Evolutionary conservation across 2,113 vertebrate genomes (phyloP).

Genomic region (Passer montanus): DNA sequence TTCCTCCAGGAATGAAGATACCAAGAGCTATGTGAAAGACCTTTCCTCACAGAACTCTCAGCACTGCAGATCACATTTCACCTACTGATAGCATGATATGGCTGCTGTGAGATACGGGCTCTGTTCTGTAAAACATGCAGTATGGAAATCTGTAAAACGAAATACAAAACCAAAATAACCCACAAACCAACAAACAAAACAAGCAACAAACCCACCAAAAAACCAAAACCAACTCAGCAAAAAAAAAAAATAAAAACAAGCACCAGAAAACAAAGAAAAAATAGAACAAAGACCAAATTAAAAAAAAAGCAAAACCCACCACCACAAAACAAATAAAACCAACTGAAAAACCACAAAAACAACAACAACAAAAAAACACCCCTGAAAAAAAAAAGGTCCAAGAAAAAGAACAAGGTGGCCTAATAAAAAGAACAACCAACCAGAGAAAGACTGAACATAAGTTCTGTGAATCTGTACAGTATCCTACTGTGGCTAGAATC

Average conservation of each 20-base stretch:
- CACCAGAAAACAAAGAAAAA: too few species aligned
- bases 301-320: background rate
- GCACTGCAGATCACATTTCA: background rate
- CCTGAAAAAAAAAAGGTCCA: too few species aligned
- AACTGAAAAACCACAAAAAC: background rate
- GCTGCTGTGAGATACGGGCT: fast-evolving
- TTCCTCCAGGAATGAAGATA: background rate
- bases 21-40: background rate
- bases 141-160: background rate
- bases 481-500: background rate
- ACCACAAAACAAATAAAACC: background rate
- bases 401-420: too few species aligned
- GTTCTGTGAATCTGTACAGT: background rate
- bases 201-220: background rate
- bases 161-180: background rate
- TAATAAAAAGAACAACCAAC: background rate
- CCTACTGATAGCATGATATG: background rate
- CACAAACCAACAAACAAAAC: background rate
- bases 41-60: background rate
- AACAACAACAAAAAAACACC: background rate
- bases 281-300: background rate
- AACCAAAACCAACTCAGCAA: background rate
- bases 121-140: background rate
- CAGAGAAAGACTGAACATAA: background rate
- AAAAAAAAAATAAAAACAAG: background rate